Evolutionary conservation across 2,888 invertebrate species (phyloP).

Genomic region (Bombylius discolor): DNA sequence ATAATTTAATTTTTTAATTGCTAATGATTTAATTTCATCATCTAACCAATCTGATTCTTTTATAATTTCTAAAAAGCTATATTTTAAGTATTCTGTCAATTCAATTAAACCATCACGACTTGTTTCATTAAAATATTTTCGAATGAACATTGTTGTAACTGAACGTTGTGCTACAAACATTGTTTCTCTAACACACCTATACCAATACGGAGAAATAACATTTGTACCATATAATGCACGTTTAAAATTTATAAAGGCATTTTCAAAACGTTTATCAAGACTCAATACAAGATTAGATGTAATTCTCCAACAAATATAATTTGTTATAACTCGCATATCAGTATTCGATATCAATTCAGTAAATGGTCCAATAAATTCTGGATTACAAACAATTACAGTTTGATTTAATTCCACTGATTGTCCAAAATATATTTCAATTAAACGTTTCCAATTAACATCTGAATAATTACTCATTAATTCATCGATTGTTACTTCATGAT

Average conservation of each 20-base stretch:
- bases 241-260: not conserved
- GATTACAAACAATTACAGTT: no score
- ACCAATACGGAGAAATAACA: not conserved
- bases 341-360: no score
- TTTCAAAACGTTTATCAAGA: not conserved
- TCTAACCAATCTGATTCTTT: not conserved
- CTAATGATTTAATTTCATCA: not conserved
- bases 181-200: not conserved
- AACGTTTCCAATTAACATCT: slow-evolving; percentile 3
- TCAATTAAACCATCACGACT: not conserved
- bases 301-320: not conserved
- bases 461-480: slow-evolving; percentile 1
- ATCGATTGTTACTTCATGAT: not conserved
- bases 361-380: no score
- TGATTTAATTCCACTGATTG: no score
- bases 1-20: not conserved
- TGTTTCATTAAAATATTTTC: not conserved
- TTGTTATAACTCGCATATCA: not conserved
- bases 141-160: not conserved
- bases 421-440: not conserved
- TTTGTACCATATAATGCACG: not conserved
- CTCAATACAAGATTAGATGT: not conserved
- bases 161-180: not conserved
- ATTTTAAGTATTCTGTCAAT: not conserved
- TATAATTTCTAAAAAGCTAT: not conserved